Evolutionary conservation across 1,140 invertebrate genomes (phyloP).

Genomic region (Drosophila arizonae): DNA sequence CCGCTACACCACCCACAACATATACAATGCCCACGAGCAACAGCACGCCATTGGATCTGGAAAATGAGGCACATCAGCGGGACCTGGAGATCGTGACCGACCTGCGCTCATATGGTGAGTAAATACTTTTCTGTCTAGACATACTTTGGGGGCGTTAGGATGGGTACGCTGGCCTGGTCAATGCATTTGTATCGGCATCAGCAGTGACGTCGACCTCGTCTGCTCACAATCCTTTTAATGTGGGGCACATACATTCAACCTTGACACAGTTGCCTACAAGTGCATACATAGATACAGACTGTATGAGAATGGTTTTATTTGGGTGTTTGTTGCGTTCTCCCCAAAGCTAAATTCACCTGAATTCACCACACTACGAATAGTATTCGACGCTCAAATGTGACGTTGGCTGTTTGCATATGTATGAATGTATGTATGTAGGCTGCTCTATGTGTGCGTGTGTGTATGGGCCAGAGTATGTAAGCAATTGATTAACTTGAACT

Average conservation of each 20-base stretch:
- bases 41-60: constrained; percentile 59
- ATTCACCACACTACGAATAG: constrained; percentile 26
- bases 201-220: constrained; percentile 30
- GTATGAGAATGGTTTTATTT: constrained; percentile 3
- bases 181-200: constrained; percentile 35
- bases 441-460: constrained; percentile 10
- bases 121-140: constrained; percentile 25
- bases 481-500: constrained; percentile 74
- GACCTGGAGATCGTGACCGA: constrained; percentile 67
- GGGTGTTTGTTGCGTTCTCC: constrained; percentile 22
- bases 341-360: constrained; percentile 26
- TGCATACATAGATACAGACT: constrained; percentile 3
- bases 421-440: constrained; percentile 18
- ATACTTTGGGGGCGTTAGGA: constrained; percentile 2
- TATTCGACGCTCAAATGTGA: constrained; percentile 23
- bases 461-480: constrained; percentile 16
- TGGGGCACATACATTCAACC: constrained; percentile 73
- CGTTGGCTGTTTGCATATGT: constrained; percentile 24
- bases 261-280: constrained; percentile 60
- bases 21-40: constrained; percentile 57
- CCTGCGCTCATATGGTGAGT: constrained; percentile 70
- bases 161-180: constrained; percentile 18
- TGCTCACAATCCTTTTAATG: constrained; percentile 51
- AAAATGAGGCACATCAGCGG: constrained; percentile 63
- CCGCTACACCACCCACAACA: constrained; percentile 32